Base-by-base conservation (phyloP, 2,888 invertebrate genomes). In the Lysandra coridon region DNA sequence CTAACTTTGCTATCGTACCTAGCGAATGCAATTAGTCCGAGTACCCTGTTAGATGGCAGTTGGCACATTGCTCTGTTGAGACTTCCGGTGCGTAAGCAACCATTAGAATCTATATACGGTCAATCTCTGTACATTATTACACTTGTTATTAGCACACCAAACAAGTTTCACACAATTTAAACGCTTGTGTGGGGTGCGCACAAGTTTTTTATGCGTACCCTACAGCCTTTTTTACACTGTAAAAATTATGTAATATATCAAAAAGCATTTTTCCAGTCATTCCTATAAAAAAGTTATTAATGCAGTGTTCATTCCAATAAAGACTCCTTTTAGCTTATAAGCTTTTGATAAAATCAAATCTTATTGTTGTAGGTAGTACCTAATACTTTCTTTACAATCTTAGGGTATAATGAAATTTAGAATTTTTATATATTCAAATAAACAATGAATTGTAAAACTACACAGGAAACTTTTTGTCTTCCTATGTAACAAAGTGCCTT, bases 211-310 rank as follows among this genome's bases (percentile, higher is more conserved):
- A 44, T 7, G 40, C 40, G 40, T 44, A 7, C 7, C 40, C 40
- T 44, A 44, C 7, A 7, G 7, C 1, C 53, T 53, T 53, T 53
- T 53, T 10, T 14, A 69, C 12, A 30, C 10, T 4, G 64, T 23
- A 69, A 4, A 33, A 69, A 69, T 23, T 30, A 12, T 33, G 12
- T 2, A 33, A 14, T 14, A 69, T 69, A 69, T 69, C 69, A 33
- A 69, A 69, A 69, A 49, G 2, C 49, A 77, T 77, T 77, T 69
- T 7, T 69, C 14, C 33, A 33, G 17, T 69, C 69, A 69, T 69
- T 69, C 69, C 33, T 33, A 30, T 33, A 69, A 14, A 33, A 33
- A 23, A 69, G 30, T 1, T 69, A 30, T 64, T 30, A 69, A 33
- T 69, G 14, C 69, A 1, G 33, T 33, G 30, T 37, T 69, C 69